Evolutionary conservation across 2,113 vertebrate genomes (phyloP).

Genomic region (Hemiprocne comata): DNA sequence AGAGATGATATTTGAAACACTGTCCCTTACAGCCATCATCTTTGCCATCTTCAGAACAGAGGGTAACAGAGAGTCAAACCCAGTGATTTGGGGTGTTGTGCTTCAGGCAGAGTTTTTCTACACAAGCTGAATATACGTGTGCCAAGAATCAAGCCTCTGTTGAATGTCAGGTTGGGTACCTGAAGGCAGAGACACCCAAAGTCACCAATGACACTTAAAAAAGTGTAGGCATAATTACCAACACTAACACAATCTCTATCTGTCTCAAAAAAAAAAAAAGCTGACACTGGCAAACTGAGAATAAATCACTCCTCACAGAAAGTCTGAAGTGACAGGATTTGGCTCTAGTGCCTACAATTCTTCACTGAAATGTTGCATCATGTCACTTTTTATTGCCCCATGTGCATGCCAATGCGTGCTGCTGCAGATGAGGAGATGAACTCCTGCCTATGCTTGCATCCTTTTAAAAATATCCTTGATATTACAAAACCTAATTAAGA

Average conservation of each 20-base stretch:
- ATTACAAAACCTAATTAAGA: slow-evolving; percentile 36
- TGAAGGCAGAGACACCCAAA: neutral
- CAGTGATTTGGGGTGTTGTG: neutral
- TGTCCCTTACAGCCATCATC: neutral
- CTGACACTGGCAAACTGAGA: neutral
- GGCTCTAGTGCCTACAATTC: slow-evolving; percentile 28
- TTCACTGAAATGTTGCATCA: slow-evolving; percentile 4
- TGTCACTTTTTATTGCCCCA: slow-evolving; percentile 33
- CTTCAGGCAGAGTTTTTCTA: neutral
- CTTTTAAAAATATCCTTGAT: neutral
- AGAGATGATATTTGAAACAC: neutral
- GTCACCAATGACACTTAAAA: neutral
- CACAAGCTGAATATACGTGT: neutral
- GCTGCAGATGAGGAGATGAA: slow-evolving; percentile 26
- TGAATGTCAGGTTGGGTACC: neutral
- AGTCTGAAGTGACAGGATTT: slow-evolving; percentile 28
- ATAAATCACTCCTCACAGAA: slow-evolving; percentile 43
- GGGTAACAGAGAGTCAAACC: neutral
- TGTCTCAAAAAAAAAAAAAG: neutral
- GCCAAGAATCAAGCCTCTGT: neutral
- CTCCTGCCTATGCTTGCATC: neutral
- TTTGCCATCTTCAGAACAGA: neutral
- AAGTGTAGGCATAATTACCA: slow-evolving; percentile 10
- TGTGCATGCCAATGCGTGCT: slow-evolving; percentile 17
- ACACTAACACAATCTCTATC: neutral